Evolutionary conservation across 1,140 invertebrate genomes (phyloP).

Genomic region (Vollenhovia emeryi): DNA sequence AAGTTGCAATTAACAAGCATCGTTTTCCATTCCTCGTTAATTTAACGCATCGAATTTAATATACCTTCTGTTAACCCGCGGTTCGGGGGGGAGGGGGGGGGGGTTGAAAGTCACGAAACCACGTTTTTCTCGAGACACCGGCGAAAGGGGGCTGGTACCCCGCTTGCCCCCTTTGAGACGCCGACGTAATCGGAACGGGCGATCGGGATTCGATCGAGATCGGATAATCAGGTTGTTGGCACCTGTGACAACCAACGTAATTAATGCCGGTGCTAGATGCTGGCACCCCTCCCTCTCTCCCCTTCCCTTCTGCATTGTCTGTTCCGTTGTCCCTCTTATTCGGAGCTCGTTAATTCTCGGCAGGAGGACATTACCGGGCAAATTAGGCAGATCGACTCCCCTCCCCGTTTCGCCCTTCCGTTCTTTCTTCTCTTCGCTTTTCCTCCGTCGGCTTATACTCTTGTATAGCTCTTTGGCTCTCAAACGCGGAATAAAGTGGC

Average conservation of each 20-base stretch:
- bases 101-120: background rate
- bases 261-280: constrained; percentile 79
- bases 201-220: constrained; percentile 81
- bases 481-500: constrained; percentile 43
- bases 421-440: background rate
- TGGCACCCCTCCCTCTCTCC: constrained; percentile 21
- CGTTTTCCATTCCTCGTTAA: background rate
- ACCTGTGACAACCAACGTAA: constrained; percentile 83
- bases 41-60: background rate
- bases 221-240: constrained; percentile 85
- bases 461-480: background rate
- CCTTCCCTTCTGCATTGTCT: background rate
- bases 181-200: constrained; percentile 74
- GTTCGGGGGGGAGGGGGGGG: background rate
- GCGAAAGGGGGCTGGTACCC: background rate
- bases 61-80: background rate
- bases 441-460: background rate
- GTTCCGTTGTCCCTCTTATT: background rate
- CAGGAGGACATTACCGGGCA: constrained; percentile 65
- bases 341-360: constrained; percentile 67
- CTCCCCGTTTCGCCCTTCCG: background rate
- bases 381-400: constrained; percentile 62
- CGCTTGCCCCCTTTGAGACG: constrained; percentile 12
- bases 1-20: background rate
- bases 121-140: background rate